Evolutionary conservation across 2,113 vertebrate species (phyloP).

Genomic region (Neoarius graeffei): DNA sequence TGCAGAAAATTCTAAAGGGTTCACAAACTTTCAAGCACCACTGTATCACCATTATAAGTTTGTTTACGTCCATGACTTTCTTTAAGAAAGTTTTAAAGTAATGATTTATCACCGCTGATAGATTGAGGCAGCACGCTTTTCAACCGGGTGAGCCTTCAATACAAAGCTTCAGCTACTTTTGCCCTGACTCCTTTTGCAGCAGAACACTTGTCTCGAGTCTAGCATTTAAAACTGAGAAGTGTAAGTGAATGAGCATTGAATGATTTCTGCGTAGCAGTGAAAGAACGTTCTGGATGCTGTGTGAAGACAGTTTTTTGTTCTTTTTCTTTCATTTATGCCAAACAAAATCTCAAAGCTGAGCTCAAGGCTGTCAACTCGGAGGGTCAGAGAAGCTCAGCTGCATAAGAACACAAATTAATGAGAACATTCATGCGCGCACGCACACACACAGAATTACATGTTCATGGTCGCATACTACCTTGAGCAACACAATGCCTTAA

Average conservation of each 20-base stretch:
- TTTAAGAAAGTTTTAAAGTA: too few species aligned
- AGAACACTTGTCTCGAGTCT: not conserved
- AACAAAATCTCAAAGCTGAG: not conserved
- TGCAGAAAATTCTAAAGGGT: too few species aligned
- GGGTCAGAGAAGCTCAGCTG: not conserved
- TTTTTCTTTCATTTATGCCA: not conserved
- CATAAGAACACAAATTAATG: not conserved
- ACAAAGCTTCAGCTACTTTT: not conserved
- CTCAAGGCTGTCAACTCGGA: slow-evolving; percentile 13
- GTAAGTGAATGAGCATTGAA: not conserved
- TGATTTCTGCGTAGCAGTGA: not conserved
- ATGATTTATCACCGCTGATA: too few species aligned
- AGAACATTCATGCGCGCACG: not conserved
- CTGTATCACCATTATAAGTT: too few species aligned
- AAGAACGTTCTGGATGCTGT: slow-evolving; percentile 16
- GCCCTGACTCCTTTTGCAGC: not conserved
- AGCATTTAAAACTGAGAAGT: not conserved
- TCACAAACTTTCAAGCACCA: too few species aligned
- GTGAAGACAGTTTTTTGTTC: not conserved
- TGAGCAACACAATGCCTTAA: slow-evolving; percentile 10
- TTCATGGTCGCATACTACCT: not conserved
- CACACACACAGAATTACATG: not conserved
- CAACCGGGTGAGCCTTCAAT: slow-evolving; percentile 1
- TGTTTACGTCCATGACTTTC: too few species aligned
- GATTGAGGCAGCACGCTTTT: not conserved